A percentile compares a stretch with the other conserved stretches of the same genome.
Conservation (phyloP, 2,113 vertebrate species). For the Psammodynastes pulverulentus region DNA sequence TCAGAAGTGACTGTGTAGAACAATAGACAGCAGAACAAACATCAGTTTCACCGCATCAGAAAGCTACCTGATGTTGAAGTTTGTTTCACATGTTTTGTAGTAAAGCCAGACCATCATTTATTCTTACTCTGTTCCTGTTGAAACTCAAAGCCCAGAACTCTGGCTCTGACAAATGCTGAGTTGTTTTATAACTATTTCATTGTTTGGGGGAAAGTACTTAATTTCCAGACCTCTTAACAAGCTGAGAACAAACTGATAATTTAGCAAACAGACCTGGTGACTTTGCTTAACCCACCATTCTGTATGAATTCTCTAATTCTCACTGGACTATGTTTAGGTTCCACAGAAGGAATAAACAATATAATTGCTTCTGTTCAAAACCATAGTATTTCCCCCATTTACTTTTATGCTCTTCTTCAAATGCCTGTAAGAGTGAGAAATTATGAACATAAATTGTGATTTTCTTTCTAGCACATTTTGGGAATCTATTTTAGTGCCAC, state of each 20-base stretch:
- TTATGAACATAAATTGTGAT: conserved; percentile 29
- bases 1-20: background rate
- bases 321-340: background rate
- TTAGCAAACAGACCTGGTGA: background rate
- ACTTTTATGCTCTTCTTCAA: conserved; percentile 26
- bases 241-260: background rate
- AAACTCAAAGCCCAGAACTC: background rate
- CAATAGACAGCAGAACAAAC: background rate
- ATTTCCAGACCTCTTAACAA: background rate
- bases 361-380: conserved; percentile 28
- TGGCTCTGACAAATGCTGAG: background rate
- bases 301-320: background rate
- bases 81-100: background rate
- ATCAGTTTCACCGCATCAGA: background rate
- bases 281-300: background rate
- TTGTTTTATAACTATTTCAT: background rate
- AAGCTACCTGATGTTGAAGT: background rate
- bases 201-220: background rate
- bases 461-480: conserved; percentile 29
- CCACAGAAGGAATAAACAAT: background rate
- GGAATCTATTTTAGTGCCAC: conserved; percentile 34
- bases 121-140: background rate
- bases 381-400: conserved; percentile 6
- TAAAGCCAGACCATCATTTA: background rate
- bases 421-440: background rate